Conservation (phyloP, 2,113 vertebrate genomes). For the Psilopsiagon aurifrons region DNA sequence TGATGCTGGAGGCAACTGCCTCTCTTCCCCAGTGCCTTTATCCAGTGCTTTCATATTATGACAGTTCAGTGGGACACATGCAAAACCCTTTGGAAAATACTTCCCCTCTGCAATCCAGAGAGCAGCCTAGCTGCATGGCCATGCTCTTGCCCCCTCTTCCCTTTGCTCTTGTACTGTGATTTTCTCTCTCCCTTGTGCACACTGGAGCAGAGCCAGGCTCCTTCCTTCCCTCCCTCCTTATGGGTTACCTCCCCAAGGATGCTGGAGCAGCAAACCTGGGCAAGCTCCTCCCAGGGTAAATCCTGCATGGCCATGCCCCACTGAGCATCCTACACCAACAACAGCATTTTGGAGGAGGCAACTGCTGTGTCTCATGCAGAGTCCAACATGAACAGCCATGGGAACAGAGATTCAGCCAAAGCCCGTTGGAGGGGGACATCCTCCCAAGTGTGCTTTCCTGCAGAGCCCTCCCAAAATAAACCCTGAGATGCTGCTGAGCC, state of each 20-base stretch:
- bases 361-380: neutral
- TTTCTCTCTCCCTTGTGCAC: rapidly evolving
- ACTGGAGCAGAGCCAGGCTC: neutral
- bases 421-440: neutral
- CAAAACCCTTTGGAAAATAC: neutral
- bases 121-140: neutral
- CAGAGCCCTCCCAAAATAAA: neutral
- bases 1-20: neutral
- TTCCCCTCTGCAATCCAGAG: neutral
- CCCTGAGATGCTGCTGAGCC: neutral
- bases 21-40: neutral
- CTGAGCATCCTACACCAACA: neutral
- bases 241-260: neutral
- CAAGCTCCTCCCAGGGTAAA: neutral
- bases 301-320: rapidly evolving
- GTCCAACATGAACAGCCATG: neutral
- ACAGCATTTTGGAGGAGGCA: rapidly evolving
- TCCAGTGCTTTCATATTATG: neutral
- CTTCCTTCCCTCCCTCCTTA: neutral
- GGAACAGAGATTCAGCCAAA: neutral
- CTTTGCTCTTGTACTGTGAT: neutral
- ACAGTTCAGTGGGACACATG: neutral
- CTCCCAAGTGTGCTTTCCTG: rapidly evolving
- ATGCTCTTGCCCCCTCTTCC: neutral
- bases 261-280: rapidly evolving